Conservation (phyloP, 2,797 vertebrate species). For the Loriculus beryllinus region DNA sequence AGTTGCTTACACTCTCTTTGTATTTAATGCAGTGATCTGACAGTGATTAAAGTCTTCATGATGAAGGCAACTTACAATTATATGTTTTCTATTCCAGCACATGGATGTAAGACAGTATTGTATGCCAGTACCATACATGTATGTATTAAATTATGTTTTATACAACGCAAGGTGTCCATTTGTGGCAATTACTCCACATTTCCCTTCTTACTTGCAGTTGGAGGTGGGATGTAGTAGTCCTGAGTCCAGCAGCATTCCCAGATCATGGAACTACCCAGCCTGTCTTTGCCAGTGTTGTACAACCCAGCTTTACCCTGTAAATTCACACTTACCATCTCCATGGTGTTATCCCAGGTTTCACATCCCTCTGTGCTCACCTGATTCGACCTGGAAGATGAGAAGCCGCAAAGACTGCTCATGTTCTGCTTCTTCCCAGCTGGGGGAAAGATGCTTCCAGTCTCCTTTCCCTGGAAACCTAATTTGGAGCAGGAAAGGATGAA, state of each 20-base stretch:
- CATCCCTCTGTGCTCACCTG: neutral
- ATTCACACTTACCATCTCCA: neutral
- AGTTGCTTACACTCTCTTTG: neutral
- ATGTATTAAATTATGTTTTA: slow-evolving; percentile 56
- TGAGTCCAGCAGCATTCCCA: neutral
- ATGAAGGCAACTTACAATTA: neutral
- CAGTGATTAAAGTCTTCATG: neutral
- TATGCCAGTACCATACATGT: neutral
- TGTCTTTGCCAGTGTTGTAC: neutral
- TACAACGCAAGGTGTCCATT: neutral
- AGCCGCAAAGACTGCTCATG: neutral
- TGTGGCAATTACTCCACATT: neutral
- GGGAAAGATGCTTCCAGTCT: neutral
- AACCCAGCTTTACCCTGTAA: neutral
- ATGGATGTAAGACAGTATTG: neutral
- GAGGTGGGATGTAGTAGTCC: neutral
- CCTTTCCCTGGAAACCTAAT: neutral
- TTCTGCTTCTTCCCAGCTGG: neutral
- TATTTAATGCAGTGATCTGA: neutral
- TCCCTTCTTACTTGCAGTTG: neutral
- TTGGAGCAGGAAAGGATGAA: neutral
- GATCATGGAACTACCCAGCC: neutral
- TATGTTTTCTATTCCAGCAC: neutral
- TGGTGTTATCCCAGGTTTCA: fast-evolving
- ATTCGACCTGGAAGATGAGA: neutral